These are phyloP conservation scores for Smithornis capensis DNA, from an alignment of 2,113 vertebrate species.

Conservation along the genomic window DNA sequence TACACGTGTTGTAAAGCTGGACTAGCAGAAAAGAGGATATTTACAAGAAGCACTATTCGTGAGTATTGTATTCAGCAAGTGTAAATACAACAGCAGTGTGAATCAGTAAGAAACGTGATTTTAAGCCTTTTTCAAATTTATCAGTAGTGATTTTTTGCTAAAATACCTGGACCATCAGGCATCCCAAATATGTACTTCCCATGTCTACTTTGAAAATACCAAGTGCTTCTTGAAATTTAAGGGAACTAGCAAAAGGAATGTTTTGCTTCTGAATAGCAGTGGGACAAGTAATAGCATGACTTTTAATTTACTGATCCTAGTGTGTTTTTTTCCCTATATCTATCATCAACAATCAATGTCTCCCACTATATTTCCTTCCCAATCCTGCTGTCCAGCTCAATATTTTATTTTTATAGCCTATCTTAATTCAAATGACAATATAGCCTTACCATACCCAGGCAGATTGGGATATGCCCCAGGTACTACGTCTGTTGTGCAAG, in stretches of 20 bases:
- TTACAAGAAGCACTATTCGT: slow-evolving; percentile 26
- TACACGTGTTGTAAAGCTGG: slow-evolving; percentile 44
- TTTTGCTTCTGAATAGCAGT: background rate
- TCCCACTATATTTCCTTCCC: background rate
- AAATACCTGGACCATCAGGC: background rate
- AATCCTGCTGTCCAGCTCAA: background rate
- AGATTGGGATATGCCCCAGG: background rate
- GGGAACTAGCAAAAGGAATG: background rate
- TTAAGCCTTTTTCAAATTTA: slow-evolving; percentile 26
- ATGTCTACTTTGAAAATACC: background rate
- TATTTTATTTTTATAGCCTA: background rate
- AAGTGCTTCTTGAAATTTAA: background rate
- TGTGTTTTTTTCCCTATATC: background rate
- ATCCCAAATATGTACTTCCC: background rate
- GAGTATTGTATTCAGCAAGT: background rate
- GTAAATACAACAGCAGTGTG: background rate
- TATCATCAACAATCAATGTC: background rate
- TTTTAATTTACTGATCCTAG: background rate
- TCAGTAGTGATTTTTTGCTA: background rate
- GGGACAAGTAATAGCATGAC: background rate
- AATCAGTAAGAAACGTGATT: slow-evolving; percentile 44
- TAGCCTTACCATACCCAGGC: background rate
- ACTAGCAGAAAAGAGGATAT: background rate
- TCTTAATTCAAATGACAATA: background rate
- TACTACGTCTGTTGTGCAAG: background rate